Conservation (phyloP, 1,140 invertebrate species). For the Leptinotarsa undecemlineata region DNA sequence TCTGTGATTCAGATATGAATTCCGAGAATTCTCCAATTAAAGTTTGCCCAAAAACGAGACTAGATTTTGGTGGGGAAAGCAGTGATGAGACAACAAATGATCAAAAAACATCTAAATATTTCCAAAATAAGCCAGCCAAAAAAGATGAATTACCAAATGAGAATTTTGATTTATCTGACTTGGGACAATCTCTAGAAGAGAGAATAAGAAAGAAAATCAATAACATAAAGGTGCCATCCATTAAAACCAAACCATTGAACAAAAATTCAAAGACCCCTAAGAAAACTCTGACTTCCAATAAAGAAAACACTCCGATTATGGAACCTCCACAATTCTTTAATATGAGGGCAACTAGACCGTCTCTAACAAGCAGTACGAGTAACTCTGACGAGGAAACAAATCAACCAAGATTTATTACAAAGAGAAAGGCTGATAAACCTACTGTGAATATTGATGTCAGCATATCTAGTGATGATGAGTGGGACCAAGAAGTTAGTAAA, state of each 20-base stretch:
- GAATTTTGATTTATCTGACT: not conserved
- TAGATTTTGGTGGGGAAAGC: conserved; percentile 37
- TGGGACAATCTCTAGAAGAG: conserved; percentile 27
- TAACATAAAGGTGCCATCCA: not conserved
- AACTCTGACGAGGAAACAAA: not conserved
- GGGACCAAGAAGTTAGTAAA: conserved; percentile 34
- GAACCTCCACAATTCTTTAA: not conserved
- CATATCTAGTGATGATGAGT: conserved; percentile 35
- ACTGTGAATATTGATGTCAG: not conserved
- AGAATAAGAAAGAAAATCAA: conserved; percentile 24
- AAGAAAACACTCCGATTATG: conserved; percentile 1
- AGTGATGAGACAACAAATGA: not conserved
- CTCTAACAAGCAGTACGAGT: not conserved
- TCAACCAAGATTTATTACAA: not conserved
- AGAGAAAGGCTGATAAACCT: conserved; percentile 5
- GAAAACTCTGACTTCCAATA: conserved; percentile 6
- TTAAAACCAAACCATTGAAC: not conserved
- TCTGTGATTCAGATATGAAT: conserved; percentile 45
- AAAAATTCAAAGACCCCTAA: not conserved
- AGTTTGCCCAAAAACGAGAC: conserved; percentile 29
- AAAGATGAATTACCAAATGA: conserved; percentile 1
- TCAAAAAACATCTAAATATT: conserved; percentile 14
- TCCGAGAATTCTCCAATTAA: conserved; percentile 18
- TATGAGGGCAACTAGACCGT: not conserved
- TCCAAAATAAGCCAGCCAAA: conserved; percentile 14